phyloP scores from a whole-genome alignment of 2,888 invertebrate genomes.

The Drosophila macrospina region DNA sequence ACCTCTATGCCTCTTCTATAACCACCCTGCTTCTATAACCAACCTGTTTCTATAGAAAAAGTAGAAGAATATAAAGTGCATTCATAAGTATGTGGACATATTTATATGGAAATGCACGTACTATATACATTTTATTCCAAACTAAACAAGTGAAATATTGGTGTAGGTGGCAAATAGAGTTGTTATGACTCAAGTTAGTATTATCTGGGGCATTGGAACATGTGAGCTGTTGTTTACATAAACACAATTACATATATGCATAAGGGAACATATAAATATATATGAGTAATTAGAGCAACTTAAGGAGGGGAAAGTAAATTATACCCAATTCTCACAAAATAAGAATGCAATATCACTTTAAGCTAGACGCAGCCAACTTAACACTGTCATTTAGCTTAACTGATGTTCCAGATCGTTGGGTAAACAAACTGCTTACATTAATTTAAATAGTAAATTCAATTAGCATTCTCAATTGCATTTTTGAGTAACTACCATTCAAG shows the following conservation, averaged over 20 bases:
- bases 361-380: slow-evolving; percentile 10
- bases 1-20: no score
- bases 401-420: slow-evolving; percentile 4
- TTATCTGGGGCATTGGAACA: slow-evolving; percentile 24
- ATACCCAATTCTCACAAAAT: not conserved
- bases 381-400: not conserved
- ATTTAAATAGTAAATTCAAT: slow-evolving; percentile 10
- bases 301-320: not conserved
- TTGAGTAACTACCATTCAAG: not conserved
- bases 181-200: not conserved
- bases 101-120: not conserved
- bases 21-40: not conserved
- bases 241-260: slow-evolving; percentile 5
- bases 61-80: not conserved
- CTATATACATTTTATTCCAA: not conserved
- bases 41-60: not conserved
- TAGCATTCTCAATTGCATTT: not conserved
- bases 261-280: no score
- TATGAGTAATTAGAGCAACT: slow-evolving; percentile 3
- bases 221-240: slow-evolving; percentile 12
- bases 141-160: slow-evolving; percentile 9
- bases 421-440: slow-evolving; percentile 3
- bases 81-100: slow-evolving; percentile 1
- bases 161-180: slow-evolving; percentile 1
- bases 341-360: no score